phyloP scores from a whole-genome alignment of 2,797 vertebrate species.

The Typhlichthys eigenmanni region DNA sequence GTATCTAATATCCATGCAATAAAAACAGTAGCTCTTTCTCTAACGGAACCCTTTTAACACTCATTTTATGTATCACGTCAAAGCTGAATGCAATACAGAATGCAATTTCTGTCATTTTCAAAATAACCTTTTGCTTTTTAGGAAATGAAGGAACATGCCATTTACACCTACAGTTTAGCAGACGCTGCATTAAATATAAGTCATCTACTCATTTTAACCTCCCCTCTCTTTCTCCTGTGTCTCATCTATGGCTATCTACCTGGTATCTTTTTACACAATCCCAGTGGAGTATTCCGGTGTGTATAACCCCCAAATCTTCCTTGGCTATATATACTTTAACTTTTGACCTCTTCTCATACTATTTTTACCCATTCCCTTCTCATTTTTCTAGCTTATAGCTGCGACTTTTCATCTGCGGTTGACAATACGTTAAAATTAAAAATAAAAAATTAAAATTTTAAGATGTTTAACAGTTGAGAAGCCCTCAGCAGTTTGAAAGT shows the following conservation, averaged over 20 bases:
- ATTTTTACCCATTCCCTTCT: slow-evolving; percentile 54
- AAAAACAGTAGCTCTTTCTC: too few relatives aligned
- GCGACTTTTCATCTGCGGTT: slow-evolving; percentile 24
- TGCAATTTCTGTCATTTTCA: too few relatives aligned
- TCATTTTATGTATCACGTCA: too few relatives aligned
- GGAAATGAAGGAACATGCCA: too few relatives aligned
- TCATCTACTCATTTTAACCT: slow-evolving; percentile 63
- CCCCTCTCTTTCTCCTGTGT: slow-evolving; percentile 74
- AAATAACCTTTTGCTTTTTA: too few relatives aligned
- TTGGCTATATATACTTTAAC: slow-evolving; percentile 55
- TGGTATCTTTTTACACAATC: slow-evolving; percentile 72
- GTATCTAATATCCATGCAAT: too few relatives aligned
- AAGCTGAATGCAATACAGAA: too few relatives aligned
- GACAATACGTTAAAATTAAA: slow-evolving; percentile 10
- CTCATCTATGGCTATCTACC: slow-evolving; percentile 45
- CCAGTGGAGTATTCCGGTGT: slow-evolving; percentile 85
- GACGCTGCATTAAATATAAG: slow-evolving; percentile 19
- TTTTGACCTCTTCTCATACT: slow-evolving; percentile 50
- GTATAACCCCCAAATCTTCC: slow-evolving; percentile 78
- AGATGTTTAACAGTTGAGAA: slow-evolving; percentile 13
- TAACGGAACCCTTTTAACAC: too few relatives aligned
- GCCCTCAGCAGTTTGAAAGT: background rate
- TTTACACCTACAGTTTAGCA: too few relatives aligned
- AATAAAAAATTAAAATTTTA: slow-evolving; percentile 1
- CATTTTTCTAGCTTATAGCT: slow-evolving; percentile 37